Percentiles rank a stretch among this genome's conserved stretches.
These are phyloP conservation scores for Ia io DNA, from an alignment of 2,113 vertebrate genomes.

Conservation along the genomic window DNA sequence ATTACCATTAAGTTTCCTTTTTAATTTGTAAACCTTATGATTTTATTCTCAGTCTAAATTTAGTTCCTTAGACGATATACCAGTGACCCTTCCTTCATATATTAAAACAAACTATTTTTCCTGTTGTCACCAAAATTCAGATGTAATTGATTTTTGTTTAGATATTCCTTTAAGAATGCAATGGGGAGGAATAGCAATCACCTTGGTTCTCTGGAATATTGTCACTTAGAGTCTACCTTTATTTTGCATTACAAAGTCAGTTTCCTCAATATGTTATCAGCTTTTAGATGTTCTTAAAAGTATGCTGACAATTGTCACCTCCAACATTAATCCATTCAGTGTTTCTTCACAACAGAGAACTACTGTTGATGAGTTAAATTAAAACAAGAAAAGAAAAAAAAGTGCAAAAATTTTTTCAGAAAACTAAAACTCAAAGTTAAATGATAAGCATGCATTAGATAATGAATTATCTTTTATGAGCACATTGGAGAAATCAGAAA, in stretches of 20 bases:
- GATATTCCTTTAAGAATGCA: background rate
- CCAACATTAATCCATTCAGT: slow-evolving; percentile 69
- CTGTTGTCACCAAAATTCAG: slow-evolving; percentile 12
- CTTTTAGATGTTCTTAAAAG: background rate
- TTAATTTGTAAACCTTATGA: background rate
- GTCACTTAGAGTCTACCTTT: background rate
- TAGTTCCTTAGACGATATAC: background rate
- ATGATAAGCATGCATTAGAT: background rate
- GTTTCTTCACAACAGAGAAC: slow-evolving; percentile 57
- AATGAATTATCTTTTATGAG: slow-evolving; percentile 45
- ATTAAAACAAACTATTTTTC: slow-evolving; percentile 27
- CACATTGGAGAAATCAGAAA: slow-evolving; percentile 19
- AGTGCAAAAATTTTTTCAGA: slow-evolving; percentile 51
- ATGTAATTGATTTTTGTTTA: slow-evolving; percentile 36
- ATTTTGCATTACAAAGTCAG: slow-evolving; percentile 40
- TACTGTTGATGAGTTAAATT: slow-evolving; percentile 44
- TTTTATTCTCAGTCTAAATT: slow-evolving; percentile 25
- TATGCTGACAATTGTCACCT: slow-evolving; percentile 47
- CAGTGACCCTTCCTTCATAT: background rate
- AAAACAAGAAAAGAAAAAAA: slow-evolving; percentile 42
- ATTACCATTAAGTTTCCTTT: background rate
- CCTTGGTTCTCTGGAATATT: background rate
- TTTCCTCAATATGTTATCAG: slow-evolving; percentile 39
- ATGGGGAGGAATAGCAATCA: background rate
- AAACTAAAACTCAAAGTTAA: slow-evolving; percentile 48